Base-by-base conservation (phyloP, 2,888 invertebrate genomes). In the Hypolimnas misippus region DNA sequence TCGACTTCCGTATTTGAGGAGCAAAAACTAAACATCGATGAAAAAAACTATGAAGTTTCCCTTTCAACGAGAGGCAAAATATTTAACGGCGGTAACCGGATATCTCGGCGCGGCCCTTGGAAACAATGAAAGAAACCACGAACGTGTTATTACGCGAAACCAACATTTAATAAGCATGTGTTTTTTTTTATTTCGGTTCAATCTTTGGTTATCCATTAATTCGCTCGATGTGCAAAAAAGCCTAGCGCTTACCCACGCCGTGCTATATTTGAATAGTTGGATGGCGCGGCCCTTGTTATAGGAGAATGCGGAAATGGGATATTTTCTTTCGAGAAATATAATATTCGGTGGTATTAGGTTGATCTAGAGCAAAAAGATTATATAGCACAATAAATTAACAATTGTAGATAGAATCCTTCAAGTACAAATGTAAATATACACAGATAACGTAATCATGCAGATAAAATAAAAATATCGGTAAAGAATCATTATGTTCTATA, bases 301-400 rank as follows among this genome's bases (percentile, higher is more conserved):
- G 81, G 89, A 89, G 91, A 91, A 92, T 92, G 90, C 92, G 92
- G 92, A 92, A 92, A 92, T 92, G 82, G 90, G 92, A 92, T 92
- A 92, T 92, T 92, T 92, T 92, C 92, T 92, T 92, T 84, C 89
- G 83, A 84, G 92, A 82, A 92, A 92, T 89, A 90, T 91, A 86
- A 92, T 92, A 92, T 92, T 87, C 80, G 75, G 72, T 75, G 76
- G 85, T 81, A 87, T 91, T 90, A 87, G 89, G 81, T 86, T 87
- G 85, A 86, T 85, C 86, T 73, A 72, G 72, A 69, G 81, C 81
- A 90, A 90, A 89, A 90, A 87, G 68, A 65, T 58, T 56, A 25
- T 46, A 52, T 29, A 10, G n/a, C 21, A 51, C 52, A 58, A 56
- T 58, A 57, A 38, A 56, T 59, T 35, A 58, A 58, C 55, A 52